Conservation (phyloP, 2,113 vertebrate genomes). For the Callopanchax toddi region DNA sequence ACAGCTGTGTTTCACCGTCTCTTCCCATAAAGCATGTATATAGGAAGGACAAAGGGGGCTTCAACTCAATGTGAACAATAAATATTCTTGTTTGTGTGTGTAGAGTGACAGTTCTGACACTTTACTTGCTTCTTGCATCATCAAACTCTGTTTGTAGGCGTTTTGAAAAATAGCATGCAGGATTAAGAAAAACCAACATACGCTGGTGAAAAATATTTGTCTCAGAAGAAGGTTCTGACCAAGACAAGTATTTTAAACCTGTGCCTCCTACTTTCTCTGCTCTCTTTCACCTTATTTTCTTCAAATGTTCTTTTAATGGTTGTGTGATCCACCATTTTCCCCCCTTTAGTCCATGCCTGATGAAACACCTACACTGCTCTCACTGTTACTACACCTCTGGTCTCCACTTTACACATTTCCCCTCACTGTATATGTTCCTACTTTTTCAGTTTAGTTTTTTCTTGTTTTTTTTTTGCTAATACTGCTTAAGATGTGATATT, state of each 20-base stretch:
- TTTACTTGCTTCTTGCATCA: slow-evolving; percentile 13
- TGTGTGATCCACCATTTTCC: slow-evolving; percentile 13
- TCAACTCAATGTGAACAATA: slow-evolving; percentile 14
- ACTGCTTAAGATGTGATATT: slow-evolving; percentile 55
- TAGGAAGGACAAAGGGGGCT: slow-evolving; percentile 5
- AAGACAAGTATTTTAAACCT: slow-evolving; percentile 22
- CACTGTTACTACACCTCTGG: slow-evolving; percentile 11
- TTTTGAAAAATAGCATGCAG: slow-evolving; percentile 5
- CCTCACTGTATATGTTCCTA: slow-evolving; percentile 9
- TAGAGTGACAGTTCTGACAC: neutral
- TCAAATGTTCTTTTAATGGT: slow-evolving; percentile 13
- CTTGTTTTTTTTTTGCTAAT: slow-evolving; percentile 30
- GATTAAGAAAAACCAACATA: slow-evolving; percentile 19
- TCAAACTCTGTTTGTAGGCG: slow-evolving; percentile 5
- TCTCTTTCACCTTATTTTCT: slow-evolving; percentile 12
- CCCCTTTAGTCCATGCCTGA: slow-evolving; percentile 24
- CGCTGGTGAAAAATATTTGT: slow-evolving; percentile 5
- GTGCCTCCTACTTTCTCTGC: slow-evolving; percentile 3
- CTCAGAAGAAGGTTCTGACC: slow-evolving; percentile 17
- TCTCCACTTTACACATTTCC: slow-evolving; percentile 12
- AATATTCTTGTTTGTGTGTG: neutral
- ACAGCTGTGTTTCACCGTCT: neutral
- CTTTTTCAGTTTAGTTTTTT: slow-evolving; percentile 29
- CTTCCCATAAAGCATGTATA: neutral
- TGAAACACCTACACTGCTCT: slow-evolving; percentile 30